phyloP scores from a whole-genome alignment of 2,113 vertebrate species.

The Anser brachyrhynchus region DNA sequence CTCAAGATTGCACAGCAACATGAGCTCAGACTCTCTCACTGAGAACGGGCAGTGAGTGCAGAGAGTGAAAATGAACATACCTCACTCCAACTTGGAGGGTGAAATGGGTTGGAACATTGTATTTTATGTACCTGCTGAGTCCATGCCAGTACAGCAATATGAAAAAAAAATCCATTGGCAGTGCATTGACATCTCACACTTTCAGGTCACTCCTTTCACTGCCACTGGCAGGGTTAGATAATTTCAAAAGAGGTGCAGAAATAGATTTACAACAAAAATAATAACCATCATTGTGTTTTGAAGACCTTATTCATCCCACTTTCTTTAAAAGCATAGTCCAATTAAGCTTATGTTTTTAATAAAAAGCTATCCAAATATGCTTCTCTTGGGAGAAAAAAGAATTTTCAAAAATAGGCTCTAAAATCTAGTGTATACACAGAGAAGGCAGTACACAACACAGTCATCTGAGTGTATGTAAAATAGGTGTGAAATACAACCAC shows the following conservation, averaged over 20 bases:
- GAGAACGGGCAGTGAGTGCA: background rate
- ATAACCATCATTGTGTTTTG: background rate
- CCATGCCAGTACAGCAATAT: background rate
- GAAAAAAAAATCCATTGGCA: background rate
- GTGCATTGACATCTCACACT: background rate
- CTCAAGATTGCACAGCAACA: constrained; percentile 4
- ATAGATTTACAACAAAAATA: background rate
- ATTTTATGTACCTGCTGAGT: constrained; percentile 31
- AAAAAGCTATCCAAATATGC: background rate
- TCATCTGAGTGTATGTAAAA: background rate
- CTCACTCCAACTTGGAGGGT: background rate
- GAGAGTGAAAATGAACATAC: constrained; percentile 29
- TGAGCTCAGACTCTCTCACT: background rate
- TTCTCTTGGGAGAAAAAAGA: background rate
- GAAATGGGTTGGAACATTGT: constrained; percentile 26
- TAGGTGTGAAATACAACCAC: background rate
- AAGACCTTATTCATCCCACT: background rate
- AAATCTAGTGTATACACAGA: background rate
- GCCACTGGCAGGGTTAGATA: background rate
- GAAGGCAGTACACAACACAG: background rate
- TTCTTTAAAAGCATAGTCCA: background rate
- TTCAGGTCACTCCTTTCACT: constrained; percentile 1
- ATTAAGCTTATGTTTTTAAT: background rate
- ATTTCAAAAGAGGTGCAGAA: background rate
- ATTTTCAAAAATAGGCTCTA: background rate